Conservation (phyloP, 1,140 invertebrate species). For the Drosophila miranda region DNA sequence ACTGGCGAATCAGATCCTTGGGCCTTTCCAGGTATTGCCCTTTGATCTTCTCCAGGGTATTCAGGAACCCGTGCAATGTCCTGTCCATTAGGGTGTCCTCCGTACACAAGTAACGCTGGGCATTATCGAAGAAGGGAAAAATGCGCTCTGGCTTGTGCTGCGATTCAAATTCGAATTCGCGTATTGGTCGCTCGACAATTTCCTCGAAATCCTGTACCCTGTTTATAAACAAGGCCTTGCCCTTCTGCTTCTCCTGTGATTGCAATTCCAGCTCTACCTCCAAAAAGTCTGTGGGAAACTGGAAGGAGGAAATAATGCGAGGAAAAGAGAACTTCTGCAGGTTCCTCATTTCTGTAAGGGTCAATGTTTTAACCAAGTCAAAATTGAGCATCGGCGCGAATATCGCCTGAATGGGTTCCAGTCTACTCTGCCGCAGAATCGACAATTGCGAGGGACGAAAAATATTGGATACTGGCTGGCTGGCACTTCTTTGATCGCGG, state of each 20-base stretch:
- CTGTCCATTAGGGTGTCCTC: background rate
- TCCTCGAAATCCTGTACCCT: conserved; percentile 20
- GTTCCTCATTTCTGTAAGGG: conserved; percentile 27
- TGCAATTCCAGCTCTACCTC: conserved; percentile 39
- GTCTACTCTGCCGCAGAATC: conserved; percentile 15
- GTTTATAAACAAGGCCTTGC: conserved; percentile 5
- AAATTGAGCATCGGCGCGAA: conserved; percentile 40
- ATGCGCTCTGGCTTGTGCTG: conserved; percentile 60
- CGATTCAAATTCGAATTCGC: conserved; percentile 32
- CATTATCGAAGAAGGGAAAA: conserved; percentile 33
- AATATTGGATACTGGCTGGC: conserved; percentile 15
- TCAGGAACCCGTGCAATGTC: conserved; percentile 34
- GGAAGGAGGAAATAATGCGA: conserved; percentile 65
- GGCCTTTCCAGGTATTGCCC: background rate
- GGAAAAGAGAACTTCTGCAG: conserved; percentile 48
- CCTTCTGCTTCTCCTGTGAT: background rate
- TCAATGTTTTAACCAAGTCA: conserved; percentile 18
- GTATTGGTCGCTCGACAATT: background rate
- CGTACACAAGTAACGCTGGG: conserved; percentile 8
- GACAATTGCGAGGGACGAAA: conserved; percentile 50
- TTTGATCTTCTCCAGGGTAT: conserved; percentile 47
- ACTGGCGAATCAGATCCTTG: background rate
- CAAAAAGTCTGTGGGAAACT: conserved; percentile 55
- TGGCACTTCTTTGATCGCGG: rapidly evolving
- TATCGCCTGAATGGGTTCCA: rapidly evolving